These are phyloP conservation scores for Torymus tubicola DNA, from an alignment of 2,888 invertebrate genomes.

Conservation along the genomic window DNA sequence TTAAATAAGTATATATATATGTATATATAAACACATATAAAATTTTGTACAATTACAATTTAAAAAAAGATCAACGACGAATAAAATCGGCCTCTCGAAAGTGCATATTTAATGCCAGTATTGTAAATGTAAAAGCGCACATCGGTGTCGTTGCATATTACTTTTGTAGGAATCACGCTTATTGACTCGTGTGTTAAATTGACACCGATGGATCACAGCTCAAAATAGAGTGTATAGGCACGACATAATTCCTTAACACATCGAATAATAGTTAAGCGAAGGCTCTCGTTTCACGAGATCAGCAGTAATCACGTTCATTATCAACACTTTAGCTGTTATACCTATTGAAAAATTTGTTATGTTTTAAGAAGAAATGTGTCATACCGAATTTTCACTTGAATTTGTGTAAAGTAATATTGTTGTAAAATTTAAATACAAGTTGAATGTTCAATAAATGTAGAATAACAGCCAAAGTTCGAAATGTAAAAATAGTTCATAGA, in stretches of 20 bases:
- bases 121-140: not conserved
- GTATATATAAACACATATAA: not conserved
- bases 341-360: too few relatives aligned
- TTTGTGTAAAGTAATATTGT: too few relatives aligned
- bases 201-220: conserved; percentile 51
- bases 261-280: conserved; percentile 33
- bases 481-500: not conserved
- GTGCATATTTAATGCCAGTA: conserved; percentile 22
- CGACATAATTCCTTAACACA: conserved; percentile 36
- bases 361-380: too few relatives aligned
- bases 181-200: conserved; percentile 21
- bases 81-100: conserved; percentile 14
- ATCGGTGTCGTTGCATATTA: not conserved
- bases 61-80: not conserved
- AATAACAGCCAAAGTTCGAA: not conserved
- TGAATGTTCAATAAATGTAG: not conserved
- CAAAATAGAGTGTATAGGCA: conserved; percentile 49
- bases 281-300: conserved; percentile 27
- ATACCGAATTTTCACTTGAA: too few relatives aligned
- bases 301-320: conserved; percentile 10
- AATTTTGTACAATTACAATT: not conserved
- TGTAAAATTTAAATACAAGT: not conserved
- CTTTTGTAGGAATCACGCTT: not conserved
- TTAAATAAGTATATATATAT: not conserved
- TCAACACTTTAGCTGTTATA: conserved; percentile 2